Evolutionary conservation across 2,113 vertebrate genomes (phyloP).

Genomic region (Cyphomyrus discorhynchus): DNA sequence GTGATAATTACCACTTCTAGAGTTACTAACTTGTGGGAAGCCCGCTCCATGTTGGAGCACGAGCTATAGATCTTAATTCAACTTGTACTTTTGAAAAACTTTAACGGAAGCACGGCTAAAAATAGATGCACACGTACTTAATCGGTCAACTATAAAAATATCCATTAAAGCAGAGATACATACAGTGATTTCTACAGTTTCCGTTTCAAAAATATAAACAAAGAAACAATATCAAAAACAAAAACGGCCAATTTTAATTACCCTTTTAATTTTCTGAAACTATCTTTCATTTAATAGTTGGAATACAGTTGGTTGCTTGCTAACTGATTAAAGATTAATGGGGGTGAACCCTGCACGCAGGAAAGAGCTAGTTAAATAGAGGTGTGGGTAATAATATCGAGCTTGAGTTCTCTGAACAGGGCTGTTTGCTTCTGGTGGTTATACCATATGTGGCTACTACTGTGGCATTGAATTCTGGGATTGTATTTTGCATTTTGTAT

Average conservation of each 20-base stretch:
- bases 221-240: background rate
- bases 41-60: too few relatives aligned
- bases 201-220: too few relatives aligned
- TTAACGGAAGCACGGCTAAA: background rate
- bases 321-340: background rate
- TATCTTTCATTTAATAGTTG: background rate
- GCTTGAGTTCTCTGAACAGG: background rate
- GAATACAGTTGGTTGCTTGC: background rate
- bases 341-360: too few relatives aligned
- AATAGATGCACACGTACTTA: background rate
- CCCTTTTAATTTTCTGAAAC: background rate
- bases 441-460: too few relatives aligned
- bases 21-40: background rate
- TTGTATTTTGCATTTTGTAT: too few relatives aligned
- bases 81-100: background rate
- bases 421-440: too few relatives aligned
- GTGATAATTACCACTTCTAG: background rate
- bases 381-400: background rate
- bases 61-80: too few relatives aligned
- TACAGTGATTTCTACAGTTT: too few relatives aligned
- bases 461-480: too few relatives aligned
- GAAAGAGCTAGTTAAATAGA: background rate
- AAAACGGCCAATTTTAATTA: background rate
- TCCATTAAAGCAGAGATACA: background rate
- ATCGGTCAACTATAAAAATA: background rate